Evolutionary conservation across 2,113 vertebrate genomes (phyloP).

Genomic region (Tragelaphus scriptus): DNA sequence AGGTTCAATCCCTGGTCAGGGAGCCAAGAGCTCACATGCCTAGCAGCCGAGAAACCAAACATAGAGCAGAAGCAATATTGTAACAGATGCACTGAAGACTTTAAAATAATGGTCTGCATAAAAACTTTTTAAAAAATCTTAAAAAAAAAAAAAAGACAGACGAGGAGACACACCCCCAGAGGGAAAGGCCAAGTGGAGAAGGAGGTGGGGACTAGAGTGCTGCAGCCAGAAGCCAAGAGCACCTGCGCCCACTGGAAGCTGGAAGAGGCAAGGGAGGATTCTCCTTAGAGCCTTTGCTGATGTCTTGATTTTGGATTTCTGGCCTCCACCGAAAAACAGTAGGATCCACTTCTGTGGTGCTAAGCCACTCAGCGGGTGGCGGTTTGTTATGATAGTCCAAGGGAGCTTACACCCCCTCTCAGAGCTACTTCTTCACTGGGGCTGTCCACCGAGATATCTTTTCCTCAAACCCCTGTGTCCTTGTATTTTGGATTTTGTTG

Average conservation of each 20-base stretch:
- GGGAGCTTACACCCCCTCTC: fast-evolving
- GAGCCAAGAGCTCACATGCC: not conserved
- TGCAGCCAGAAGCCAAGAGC: not conserved
- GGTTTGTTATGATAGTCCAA: not conserved
- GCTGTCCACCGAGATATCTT: not conserved
- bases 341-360: not conserved
- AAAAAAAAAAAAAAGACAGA: not conserved
- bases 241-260: not conserved
- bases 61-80: not conserved
- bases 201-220: not conserved
- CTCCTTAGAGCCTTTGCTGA: not conserved
- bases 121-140: not conserved
- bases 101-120: not conserved
- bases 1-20: not conserved
- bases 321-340: not conserved
- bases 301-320: not conserved
- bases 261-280: not conserved
- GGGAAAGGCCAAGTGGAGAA: not conserved
- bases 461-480: not conserved
- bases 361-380: not conserved
- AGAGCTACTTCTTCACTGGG: not conserved
- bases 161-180: not conserved
- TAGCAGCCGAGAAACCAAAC: not conserved
- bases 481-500: not conserved
- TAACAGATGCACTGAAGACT: not conserved